These are phyloP conservation scores for Tenthredo scrophulariae DNA, from an alignment of 2,888 invertebrate genomes.

Conservation along the genomic window DNA sequence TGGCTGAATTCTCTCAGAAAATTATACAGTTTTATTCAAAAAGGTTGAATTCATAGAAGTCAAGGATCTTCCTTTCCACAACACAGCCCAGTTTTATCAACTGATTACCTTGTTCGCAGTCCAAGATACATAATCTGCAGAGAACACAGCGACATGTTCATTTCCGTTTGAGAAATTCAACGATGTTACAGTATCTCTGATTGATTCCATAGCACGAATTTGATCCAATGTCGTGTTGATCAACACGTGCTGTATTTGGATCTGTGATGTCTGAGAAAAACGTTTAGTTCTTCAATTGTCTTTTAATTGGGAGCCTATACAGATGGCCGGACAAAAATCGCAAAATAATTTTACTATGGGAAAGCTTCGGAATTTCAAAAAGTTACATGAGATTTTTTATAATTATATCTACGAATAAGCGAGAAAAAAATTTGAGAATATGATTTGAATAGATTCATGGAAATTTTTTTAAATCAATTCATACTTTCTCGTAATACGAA, in stretches of 20 bases:
- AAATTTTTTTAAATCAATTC: too few relatives aligned
- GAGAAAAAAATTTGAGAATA: too few relatives aligned
- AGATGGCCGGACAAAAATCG: too few relatives aligned
- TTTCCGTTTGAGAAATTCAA: slow-evolving; percentile 68
- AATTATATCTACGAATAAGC: too few relatives aligned
- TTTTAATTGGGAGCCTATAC: too few relatives aligned
- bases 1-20: neutral
- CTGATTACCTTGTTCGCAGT: slow-evolving; percentile 70
- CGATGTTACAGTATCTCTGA: slow-evolving; percentile 67
- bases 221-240: slow-evolving; percentile 73
- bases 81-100: neutral
- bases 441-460: too few relatives aligned
- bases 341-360: too few relatives aligned
- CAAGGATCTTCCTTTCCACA: neutral
- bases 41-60: neutral
- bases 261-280: slow-evolving; percentile 71
- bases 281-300: slow-evolving; percentile 1
- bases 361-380: too few relatives aligned
- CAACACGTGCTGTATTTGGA: slow-evolving; percentile 73
- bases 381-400: too few relatives aligned
- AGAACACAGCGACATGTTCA: slow-evolving; percentile 70
- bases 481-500: too few relatives aligned
- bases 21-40: neutral
- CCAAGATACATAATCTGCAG: slow-evolving; percentile 74
- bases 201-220: slow-evolving; percentile 72